These are phyloP conservation scores for Notechis scutatus DNA, from an alignment of 2,113 vertebrate genomes.

Conservation along the genomic window DNA sequence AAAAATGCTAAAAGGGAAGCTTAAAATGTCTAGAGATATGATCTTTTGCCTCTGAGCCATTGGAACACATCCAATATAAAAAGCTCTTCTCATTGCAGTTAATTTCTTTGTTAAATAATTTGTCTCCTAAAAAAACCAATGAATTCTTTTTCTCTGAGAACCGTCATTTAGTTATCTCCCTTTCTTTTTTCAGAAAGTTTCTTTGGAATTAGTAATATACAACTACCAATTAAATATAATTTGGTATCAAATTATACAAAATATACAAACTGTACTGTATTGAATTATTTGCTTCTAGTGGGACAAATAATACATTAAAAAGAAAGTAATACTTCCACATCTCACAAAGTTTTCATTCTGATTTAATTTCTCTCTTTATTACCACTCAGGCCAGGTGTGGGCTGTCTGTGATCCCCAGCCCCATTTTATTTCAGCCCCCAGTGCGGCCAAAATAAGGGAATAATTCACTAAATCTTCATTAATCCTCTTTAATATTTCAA, in stretches of 20 bases:
- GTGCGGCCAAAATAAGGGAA: background rate
- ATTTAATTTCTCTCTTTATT: background rate
- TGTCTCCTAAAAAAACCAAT: background rate
- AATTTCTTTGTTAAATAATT: background rate
- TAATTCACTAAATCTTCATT: background rate
- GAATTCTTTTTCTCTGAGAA: background rate
- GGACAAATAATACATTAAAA: background rate
- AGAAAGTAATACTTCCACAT: background rate
- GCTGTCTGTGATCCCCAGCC: background rate
- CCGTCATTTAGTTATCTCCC: background rate
- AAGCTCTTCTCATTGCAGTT: background rate
- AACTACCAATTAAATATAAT: background rate
- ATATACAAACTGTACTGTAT: background rate
- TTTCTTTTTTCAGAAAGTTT: background rate
- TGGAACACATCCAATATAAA: background rate
- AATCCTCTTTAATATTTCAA: background rate
- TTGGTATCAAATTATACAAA: background rate
- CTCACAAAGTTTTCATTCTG: background rate
- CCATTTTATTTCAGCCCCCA: background rate
- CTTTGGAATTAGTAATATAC: background rate
- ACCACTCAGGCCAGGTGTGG: background rate
- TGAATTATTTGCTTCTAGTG: background rate
- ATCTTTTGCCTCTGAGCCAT: slow-evolving; percentile 1
- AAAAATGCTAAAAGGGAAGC: slow-evolving; percentile 15
- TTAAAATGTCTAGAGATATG: slow-evolving; percentile 21